Conservation (phyloP, 2,888 invertebrate species). For the Neria commutata region DNA sequence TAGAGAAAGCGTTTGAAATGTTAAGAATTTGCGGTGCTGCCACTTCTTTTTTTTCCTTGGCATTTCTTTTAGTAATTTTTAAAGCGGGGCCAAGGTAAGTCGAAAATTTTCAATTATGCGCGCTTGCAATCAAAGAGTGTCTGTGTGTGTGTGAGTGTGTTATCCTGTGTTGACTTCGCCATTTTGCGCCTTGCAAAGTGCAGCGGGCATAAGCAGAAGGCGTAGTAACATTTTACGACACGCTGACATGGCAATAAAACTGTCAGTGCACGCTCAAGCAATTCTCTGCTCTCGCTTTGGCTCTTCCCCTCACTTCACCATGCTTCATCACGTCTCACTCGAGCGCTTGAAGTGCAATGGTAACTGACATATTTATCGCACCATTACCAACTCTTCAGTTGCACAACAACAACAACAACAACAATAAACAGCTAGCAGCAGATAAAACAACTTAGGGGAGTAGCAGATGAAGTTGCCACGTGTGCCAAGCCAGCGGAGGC, state of each 20-base stretch:
- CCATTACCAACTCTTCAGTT: constrained; percentile 32
- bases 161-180: too few relatives aligned
- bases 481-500: not conserved
- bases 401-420: constrained; percentile 6
- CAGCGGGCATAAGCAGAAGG: too few relatives aligned
- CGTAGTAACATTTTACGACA: constrained; percentile 6
- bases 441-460: constrained; percentile 15
- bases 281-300: not conserved
- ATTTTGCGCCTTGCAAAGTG: too few relatives aligned
- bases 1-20: too few relatives aligned
- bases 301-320: constrained; percentile 13
- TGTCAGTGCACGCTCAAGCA: constrained; percentile 30
- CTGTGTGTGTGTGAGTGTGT: too few relatives aligned
- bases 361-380: constrained; percentile 40
- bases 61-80: too few relatives aligned
- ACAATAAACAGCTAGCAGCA: constrained; percentile 20
- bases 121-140: too few relatives aligned
- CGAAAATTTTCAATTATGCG: too few relatives aligned
- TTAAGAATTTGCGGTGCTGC: too few relatives aligned
- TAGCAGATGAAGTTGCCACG: not conserved
- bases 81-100: too few relatives aligned
- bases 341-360: constrained; percentile 10
- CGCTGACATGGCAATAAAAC: constrained; percentile 34
- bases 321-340: constrained; percentile 25
- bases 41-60: too few relatives aligned